Conservation (phyloP, 2,888 invertebrate genomes). For the Itoplectis maculator region DNA sequence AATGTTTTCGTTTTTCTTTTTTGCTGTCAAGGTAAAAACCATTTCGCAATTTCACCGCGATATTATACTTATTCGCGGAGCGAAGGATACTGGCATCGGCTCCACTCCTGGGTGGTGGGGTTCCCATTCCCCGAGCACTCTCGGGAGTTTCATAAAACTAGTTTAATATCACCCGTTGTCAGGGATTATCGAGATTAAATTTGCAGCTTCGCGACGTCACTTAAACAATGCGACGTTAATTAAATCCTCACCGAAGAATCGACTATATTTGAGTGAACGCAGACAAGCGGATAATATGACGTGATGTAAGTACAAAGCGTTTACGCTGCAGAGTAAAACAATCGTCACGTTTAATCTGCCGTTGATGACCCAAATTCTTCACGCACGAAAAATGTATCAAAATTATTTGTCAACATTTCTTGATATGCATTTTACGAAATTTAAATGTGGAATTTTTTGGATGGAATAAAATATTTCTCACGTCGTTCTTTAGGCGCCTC, state of each 20-base stretch:
- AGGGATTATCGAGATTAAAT: conserved; percentile 59
- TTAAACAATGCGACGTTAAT: conserved; percentile 45
- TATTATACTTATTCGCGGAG: conserved; percentile 6
- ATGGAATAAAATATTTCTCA: too few species aligned
- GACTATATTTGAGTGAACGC: background rate
- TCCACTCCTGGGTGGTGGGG: conserved; percentile 9
- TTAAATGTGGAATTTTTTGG: background rate
- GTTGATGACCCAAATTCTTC: background rate
- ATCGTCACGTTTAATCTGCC: background rate
- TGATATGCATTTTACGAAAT: background rate
- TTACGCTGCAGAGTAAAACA: background rate
- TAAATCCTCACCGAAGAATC: conserved; percentile 37
- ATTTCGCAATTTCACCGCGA: conserved; percentile 4
- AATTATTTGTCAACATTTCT: too few species aligned
- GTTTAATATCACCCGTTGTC: conserved; percentile 53
- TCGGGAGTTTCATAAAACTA: conserved; percentile 52
- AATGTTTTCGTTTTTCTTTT: background rate
- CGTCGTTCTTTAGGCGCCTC: too few species aligned
- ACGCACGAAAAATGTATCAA: too few species aligned
- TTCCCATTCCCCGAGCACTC: conserved; percentile 19
- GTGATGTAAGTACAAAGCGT: background rate
- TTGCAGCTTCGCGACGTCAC: conserved; percentile 21
- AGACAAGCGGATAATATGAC: background rate
- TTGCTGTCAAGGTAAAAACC: background rate
- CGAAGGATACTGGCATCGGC: background rate